Evolutionary conservation across 2,888 invertebrate species (phyloP).

Genomic region (Himalopsyche tibetana): DNA sequence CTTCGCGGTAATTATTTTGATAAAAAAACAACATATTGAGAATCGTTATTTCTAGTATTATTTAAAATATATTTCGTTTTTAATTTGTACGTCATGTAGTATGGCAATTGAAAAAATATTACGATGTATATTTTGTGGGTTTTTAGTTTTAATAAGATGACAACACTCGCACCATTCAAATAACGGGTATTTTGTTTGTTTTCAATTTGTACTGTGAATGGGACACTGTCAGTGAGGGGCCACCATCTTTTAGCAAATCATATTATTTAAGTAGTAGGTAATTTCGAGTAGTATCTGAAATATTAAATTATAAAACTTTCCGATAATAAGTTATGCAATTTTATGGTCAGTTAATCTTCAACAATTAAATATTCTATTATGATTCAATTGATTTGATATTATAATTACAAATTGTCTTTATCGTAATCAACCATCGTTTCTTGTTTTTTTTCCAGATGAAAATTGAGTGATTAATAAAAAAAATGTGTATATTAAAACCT

Average conservation of each 20-base stretch:
- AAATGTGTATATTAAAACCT: no score
- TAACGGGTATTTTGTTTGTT: not conserved
- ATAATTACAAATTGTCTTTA: no score
- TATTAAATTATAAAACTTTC: no score
- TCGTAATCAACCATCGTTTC: no score
- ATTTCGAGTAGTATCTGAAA: no score
- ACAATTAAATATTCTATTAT: no score
- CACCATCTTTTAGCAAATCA: not conserved
- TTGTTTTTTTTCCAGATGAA: no score
- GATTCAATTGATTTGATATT: no score
- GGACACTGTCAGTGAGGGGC: not conserved
- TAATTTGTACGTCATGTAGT: not conserved
- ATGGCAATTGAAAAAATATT: not conserved
- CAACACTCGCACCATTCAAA: constrained; percentile 1
- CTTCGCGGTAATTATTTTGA: not conserved
- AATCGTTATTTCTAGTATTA: not conserved
- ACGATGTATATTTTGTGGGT: not conserved
- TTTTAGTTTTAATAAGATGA: not conserved
- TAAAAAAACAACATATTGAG: constrained; percentile 4
- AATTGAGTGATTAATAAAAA: no score
- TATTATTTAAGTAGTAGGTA: no score
- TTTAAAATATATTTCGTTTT: not conserved
- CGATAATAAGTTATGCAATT: no score
- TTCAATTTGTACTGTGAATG: not conserved
- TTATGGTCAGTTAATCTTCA: no score